Percentiles rank a stretch among this genome's conserved stretches.
Conservation (phyloP, 2,113 vertebrate species). For the Heliornis fulica region DNA sequence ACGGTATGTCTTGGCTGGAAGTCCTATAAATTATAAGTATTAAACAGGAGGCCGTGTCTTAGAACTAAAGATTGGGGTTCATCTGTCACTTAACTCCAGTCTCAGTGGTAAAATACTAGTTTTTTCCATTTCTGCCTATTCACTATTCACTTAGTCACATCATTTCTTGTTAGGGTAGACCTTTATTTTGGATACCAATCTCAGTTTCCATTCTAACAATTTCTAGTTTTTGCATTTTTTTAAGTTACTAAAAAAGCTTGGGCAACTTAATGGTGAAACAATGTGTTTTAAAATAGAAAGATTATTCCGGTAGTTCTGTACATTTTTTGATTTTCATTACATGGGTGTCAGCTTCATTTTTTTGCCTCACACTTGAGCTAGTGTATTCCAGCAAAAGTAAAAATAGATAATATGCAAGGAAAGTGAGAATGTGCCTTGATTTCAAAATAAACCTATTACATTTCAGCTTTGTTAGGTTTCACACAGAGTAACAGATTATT, state of each 20-base stretch:
- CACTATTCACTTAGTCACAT: neutral
- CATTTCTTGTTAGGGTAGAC: neutral
- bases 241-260: neutral
- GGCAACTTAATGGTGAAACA: neutral
- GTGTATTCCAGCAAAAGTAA: neutral
- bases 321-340: neutral
- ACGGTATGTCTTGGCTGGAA: neutral
- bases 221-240: neutral
- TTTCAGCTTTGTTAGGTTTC: neutral
- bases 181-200: neutral
- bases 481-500: neutral
- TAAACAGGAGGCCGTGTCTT: neutral
- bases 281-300: neutral
- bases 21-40: neutral
- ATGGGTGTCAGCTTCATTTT: accelerated
- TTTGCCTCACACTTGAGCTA: neutral
- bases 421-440: neutral
- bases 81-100: neutral
- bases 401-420: neutral
- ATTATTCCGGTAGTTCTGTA: neutral
- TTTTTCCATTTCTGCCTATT: neutral
- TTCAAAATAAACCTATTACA: neutral
- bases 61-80: neutral
- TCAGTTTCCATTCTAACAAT: neutral
- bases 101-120: neutral